Conservation (phyloP, 2,888 invertebrate species). For the Noctua pronuba region DNA sequence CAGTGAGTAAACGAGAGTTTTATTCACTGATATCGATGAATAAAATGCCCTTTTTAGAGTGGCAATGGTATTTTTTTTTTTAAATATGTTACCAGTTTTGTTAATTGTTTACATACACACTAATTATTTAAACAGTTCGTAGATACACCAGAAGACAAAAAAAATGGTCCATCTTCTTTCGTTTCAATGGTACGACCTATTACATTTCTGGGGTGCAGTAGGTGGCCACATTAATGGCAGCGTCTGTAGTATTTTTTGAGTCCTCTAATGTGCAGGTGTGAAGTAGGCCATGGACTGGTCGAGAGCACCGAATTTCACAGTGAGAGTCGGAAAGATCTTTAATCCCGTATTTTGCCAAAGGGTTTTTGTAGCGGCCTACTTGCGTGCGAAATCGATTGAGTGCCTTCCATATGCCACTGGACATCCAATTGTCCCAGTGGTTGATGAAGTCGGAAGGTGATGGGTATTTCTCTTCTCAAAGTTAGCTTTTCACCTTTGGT, state of each 20-base stretch:
- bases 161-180: not conserved
- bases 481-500: not conserved
- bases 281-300: not conserved
- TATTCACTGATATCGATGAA: no score
- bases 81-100: not conserved
- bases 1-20: no score
- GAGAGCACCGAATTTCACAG: not conserved
- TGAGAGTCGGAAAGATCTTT: not conserved
- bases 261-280: not conserved
- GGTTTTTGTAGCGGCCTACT: not conserved
- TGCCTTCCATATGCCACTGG: no score
- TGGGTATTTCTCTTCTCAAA: no score
- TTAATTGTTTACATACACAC: not conserved
- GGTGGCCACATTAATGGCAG: not conserved
- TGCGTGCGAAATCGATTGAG: no score
- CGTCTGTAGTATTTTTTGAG: no score
- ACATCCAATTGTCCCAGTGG: no score
- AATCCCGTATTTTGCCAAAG: not conserved
- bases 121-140: not conserved
- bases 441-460: no score
- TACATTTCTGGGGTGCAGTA: no score
- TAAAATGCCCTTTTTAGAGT: no score
- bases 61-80: not conserved
- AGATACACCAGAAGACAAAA: not conserved
- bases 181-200: no score